phyloP scores from a whole-genome alignment of 2,888 invertebrate genomes.

The Xanthorhoe designata region DNA sequence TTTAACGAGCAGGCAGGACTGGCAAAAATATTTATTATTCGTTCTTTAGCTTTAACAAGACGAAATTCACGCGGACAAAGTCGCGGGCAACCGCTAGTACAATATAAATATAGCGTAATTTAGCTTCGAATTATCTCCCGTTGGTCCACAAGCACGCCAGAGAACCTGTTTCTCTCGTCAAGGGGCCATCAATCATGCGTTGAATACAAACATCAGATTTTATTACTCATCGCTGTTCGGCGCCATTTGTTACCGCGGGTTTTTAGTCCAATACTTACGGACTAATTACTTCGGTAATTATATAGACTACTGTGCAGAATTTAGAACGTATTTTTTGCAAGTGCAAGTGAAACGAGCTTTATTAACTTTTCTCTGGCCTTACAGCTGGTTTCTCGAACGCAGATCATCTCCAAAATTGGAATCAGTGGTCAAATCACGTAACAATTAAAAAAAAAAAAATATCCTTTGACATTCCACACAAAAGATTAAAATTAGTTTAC shows the following conservation, averaged over 20 bases:
- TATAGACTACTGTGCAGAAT: slow-evolving; percentile 20
- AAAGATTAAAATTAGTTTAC: too few relatives aligned
- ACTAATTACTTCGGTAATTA: slow-evolving; percentile 23
- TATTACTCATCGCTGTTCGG: slow-evolving; percentile 62
- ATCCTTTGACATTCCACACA: too few relatives aligned
- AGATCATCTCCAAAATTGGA: too few relatives aligned
- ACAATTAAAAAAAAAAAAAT: too few relatives aligned
- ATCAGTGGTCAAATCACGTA: too few relatives aligned
- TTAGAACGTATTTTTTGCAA: slow-evolving; percentile 5
- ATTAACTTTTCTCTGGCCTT: too few relatives aligned
- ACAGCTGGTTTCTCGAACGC: too few relatives aligned
- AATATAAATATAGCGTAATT: not conserved
- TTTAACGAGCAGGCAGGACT: too few relatives aligned
- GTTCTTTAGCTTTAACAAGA: too few relatives aligned
- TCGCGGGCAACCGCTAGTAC: too few relatives aligned
- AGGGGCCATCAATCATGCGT: slow-evolving; percentile 69
- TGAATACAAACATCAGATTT: slow-evolving; percentile 68
- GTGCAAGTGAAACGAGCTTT: not conserved
- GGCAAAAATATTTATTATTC: too few relatives aligned
- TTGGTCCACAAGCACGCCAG: slow-evolving; percentile 42
- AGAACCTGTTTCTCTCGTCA: slow-evolving; percentile 69
- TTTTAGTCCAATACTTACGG: slow-evolving; percentile 32
- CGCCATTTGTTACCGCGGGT: slow-evolving; percentile 23
- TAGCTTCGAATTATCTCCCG: slow-evolving; percentile 42
- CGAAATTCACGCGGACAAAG: too few relatives aligned